Evolutionary conservation across 2,113 vertebrate genomes (phyloP).

Genomic region (Planiliza haematocheilus): DNA sequence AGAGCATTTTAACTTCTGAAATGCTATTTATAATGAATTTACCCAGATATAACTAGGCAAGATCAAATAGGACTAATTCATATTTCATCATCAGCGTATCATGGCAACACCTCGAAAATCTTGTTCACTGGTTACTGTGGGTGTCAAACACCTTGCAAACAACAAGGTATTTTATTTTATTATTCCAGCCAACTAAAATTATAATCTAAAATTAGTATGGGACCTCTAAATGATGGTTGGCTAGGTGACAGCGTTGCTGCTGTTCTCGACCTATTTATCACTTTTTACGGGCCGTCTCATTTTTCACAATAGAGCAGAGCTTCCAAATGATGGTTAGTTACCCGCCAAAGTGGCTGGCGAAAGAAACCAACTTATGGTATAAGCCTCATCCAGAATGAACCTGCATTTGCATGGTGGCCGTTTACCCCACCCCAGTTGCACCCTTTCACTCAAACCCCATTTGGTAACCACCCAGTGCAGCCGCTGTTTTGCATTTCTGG

Average conservation of each 20-base stretch:
- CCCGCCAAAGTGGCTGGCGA: constrained; percentile 58
- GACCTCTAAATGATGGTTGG: neutral
- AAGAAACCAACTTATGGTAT: constrained; percentile 46
- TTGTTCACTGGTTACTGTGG: neutral
- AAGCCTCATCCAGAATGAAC: constrained; percentile 45
- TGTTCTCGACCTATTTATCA: constrained; percentile 14
- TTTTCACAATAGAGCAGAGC: constrained; percentile 19
- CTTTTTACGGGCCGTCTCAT: constrained; percentile 6
- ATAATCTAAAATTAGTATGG: neutral
- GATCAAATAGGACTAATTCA: neutral
- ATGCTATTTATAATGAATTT: neutral
- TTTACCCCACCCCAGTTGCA: constrained; percentile 41
- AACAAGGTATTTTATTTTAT: neutral
- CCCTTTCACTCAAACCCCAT: constrained; percentile 61
- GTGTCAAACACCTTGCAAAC: neutral
- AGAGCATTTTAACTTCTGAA: constrained; percentile 11
- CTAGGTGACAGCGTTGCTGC: neutral
- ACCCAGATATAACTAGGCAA: neutral
- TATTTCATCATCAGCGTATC: neutral
- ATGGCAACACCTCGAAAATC: neutral
- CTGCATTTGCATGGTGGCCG: constrained; percentile 51
- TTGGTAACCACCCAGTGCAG: constrained; percentile 62
- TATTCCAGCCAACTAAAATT: neutral
- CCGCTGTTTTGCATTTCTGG: constrained; percentile 71
- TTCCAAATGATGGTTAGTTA: constrained; percentile 52